These are phyloP conservation scores for Lacerta bilineata DNA, from an alignment of 2,797 vertebrate genomes.

Conservation along the genomic window DNA sequence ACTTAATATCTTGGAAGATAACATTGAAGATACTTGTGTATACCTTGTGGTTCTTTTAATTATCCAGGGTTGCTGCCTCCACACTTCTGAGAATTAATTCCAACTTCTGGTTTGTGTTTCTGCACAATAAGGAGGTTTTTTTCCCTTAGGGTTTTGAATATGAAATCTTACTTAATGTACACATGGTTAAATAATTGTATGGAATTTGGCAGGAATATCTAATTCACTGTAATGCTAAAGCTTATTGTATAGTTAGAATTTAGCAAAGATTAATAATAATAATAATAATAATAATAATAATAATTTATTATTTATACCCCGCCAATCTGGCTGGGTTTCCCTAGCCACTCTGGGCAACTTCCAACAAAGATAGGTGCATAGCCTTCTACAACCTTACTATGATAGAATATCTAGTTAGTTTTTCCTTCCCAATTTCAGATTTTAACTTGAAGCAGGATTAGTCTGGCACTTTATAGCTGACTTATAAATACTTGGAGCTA, in stretches of 20 bases:
- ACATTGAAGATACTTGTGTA: constrained; percentile 55
- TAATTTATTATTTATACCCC: no score
- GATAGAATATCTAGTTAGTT: not conserved
- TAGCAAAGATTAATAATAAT: no score
- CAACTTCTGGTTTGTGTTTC: not conserved
- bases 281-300: no score
- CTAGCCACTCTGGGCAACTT: not conserved
- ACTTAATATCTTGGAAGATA: constrained; percentile 65
- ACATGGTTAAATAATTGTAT: not conserved
- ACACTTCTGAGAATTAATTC: constrained; percentile 2
- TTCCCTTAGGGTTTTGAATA: not conserved
- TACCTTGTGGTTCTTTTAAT: constrained; percentile 28
- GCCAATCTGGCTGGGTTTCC: no score
- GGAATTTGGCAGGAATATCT: not conserved
- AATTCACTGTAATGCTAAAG: not conserved
- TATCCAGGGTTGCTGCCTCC: constrained; percentile 36
- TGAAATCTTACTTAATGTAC: not conserved
- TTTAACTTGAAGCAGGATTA: not conserved
- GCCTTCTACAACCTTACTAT: not conserved
- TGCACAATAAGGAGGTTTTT: not conserved
- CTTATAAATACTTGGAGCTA: not conserved
- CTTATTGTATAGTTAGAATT: not conserved
- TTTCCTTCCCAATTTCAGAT: not conserved
- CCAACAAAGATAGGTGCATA: not conserved
- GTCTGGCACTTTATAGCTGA: not conserved